Percentiles rank a stretch among this genome's conserved stretches.
Evolutionary conservation across 2,888 invertebrate genomes (phyloP).

Genomic region (Phoronis australis): DNA sequence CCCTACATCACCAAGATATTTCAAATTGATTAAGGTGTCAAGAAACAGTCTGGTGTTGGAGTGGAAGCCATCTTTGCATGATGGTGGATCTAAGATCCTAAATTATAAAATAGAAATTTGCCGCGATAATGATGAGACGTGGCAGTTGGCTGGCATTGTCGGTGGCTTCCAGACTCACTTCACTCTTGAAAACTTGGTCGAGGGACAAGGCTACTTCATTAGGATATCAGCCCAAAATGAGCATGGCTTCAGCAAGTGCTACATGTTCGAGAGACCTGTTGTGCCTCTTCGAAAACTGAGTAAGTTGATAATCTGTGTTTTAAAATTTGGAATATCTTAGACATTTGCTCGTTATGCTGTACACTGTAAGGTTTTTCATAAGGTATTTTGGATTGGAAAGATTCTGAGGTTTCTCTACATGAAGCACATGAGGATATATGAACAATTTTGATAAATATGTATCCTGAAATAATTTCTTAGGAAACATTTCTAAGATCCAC

Average conservation of each 20-base stretch:
- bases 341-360: too few species aligned
- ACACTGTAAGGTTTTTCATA: too few species aligned
- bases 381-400: too few species aligned
- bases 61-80: constrained; percentile 50
- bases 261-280: constrained; percentile 26
- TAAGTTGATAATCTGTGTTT: constrained; percentile 32
- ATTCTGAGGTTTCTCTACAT: too few species aligned
- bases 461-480: too few species aligned
- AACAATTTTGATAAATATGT: too few species aligned
- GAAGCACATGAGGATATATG: too few species aligned
- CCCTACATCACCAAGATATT: constrained; percentile 32
- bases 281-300: constrained; percentile 33
- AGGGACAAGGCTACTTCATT: constrained; percentile 43
- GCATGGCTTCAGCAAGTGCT: constrained; percentile 33
- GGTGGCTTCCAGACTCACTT: constrained; percentile 26
- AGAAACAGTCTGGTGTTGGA: constrained; percentile 30
- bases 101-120: constrained; percentile 35
- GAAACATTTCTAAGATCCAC: too few species aligned
- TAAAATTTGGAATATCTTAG: too few species aligned
- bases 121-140: constrained; percentile 25
- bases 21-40: constrained; percentile 24
- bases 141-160: constrained; percentile 27
- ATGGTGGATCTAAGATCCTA: constrained; percentile 40
- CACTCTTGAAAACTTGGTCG: constrained; percentile 26
- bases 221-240: constrained; percentile 51